Percentiles rank a stretch among this genome's conserved stretches.
Conservation (phyloP, 2,888 invertebrate species). For the Metallyticus violacea region DNA sequence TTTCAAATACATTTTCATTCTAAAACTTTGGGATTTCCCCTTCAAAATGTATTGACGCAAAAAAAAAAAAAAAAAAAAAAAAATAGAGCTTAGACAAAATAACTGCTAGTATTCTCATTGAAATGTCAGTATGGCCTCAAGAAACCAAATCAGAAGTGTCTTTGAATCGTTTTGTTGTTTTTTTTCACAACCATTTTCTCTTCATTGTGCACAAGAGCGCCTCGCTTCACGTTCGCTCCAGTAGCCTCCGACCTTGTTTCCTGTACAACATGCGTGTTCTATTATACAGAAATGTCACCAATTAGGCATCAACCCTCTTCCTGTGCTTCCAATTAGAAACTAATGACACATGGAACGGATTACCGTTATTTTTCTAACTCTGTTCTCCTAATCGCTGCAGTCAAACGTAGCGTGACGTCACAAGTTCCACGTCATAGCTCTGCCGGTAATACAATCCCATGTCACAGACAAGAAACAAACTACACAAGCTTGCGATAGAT, state of each 20-base stretch:
- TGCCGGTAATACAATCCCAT: neutral
- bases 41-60: no score
- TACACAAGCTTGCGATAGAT: neutral
- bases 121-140: no score
- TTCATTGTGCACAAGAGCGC: neutral
- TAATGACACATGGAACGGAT: conserved; percentile 3
- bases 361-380: neutral
- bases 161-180: no score
- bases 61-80: no score
- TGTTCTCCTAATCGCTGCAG: neutral
- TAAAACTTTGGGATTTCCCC: no score
- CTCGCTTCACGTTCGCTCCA: neutral
- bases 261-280: neutral
- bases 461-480: neutral
- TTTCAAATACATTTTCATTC: no score
- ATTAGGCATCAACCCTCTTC: neutral
- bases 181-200: neutral
- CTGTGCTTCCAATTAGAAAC: conserved; percentile 9
- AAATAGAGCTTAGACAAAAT: no score
- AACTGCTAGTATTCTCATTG: no score
- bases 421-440: conserved; percentile 20
- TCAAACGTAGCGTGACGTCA: conserved; percentile 17
- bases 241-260: neutral
- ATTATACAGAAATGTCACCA: neutral
- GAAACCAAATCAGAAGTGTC: no score